Evolutionary conservation across 2,113 vertebrate species (phyloP).

Genomic region (Octodon degus): DNA sequence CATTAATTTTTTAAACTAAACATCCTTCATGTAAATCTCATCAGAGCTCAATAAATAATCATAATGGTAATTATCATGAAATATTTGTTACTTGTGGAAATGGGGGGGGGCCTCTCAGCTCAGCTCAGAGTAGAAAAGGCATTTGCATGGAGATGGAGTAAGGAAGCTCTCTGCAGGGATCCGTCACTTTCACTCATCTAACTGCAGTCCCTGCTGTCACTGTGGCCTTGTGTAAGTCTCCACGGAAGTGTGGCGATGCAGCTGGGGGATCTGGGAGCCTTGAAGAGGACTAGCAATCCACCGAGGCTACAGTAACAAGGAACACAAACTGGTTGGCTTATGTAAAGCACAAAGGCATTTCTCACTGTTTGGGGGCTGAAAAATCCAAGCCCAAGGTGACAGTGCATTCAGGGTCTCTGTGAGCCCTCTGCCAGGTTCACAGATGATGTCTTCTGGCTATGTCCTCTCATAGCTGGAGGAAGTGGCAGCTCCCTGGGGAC

Average conservation of each 20-base stretch:
- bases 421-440: neutral
- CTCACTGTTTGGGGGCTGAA: too few species aligned
- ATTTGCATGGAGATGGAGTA: neutral
- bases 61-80: constrained; percentile 66
- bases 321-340: neutral
- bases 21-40: constrained; percentile 63
- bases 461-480: neutral
- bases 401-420: neutral
- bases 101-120: neutral
- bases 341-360: neutral
- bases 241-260: neutral
- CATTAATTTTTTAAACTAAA: constrained; percentile 70
- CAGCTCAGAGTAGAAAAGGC: neutral
- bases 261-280: neutral
- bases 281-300: neutral
- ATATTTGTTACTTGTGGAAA: constrained; percentile 67
- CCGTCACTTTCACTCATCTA: neutral
- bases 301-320: neutral
- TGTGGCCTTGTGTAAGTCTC: neutral
- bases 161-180: neutral
- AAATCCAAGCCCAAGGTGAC: neutral
- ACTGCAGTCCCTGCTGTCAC: neutral
- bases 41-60: constrained; percentile 68
- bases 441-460: neutral
- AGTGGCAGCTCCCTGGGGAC: neutral